Base-by-base conservation (phyloP, 2,888 invertebrate genomes). In the Nomada fabriciana region DNA sequence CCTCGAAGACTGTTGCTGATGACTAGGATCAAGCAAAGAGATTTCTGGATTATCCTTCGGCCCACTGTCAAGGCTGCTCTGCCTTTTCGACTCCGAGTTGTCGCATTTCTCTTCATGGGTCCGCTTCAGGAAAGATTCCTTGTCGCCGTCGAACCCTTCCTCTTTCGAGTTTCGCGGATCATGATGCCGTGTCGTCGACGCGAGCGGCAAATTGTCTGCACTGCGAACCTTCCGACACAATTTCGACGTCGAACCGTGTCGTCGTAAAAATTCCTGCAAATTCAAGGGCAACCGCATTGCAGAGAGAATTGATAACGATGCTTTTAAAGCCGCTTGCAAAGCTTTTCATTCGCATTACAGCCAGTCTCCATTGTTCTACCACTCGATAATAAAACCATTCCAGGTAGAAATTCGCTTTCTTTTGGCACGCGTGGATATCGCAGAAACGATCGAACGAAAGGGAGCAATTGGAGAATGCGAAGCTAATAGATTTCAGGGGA, bases 141-240 rank as follows among this genome's bases (percentile, higher is more conserved):
- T 90, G 67, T 93, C 93, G 0, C 88, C 90, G 23, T 93, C 92
- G 60, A 86, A 80, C 5, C 84, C 88, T 0, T 93, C 92, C 20
- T 93, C 90, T 23, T 86, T 90, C 1, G 87, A 90, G 61, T 84
- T 86, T 23, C 86, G 73, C 80, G 89, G 88, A 52, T 90, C 90
- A 57, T 89, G 90, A 7, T 91, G 93, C 50, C 90, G 91, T 85
- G 84, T 92, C 59, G 89, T 90, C 77, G 93, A 95, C 90, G 90
- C 94, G 92, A 94, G 93, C 87, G 94, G 96, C 76, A 96, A 95
- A 92, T 96, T 96, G 92, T 96, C 96, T 83, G 96, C 96, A 93
- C 96, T 96, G 91, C 97, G 96, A 87, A 97, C 97, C 94, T 97
- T 97, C 53, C 97, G 96, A 93, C 97, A 97, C 76, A 97, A 94